Conservation (phyloP, 2,113 vertebrate genomes). For the Phyllostomus discolor region DNA sequence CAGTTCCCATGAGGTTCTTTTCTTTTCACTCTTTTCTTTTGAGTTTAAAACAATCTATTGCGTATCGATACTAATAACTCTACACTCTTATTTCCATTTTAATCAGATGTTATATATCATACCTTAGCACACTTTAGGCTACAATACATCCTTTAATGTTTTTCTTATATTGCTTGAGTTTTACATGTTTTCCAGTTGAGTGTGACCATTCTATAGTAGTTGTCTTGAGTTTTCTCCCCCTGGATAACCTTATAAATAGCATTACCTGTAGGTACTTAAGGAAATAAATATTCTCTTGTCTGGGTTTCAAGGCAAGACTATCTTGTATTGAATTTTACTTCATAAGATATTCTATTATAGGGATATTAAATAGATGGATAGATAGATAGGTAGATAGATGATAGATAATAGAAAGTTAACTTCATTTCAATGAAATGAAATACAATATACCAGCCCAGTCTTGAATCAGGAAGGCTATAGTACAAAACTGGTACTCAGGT, state of each 20-base stretch:
- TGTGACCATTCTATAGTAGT: background rate
- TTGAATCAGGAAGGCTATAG: background rate
- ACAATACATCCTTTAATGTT: background rate
- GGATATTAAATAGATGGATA: background rate
- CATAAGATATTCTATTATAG: background rate
- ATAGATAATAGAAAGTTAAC: background rate
- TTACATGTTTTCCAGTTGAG: background rate
- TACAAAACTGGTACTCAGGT: background rate
- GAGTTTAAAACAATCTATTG: constrained; percentile 32
- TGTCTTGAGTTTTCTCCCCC: background rate
- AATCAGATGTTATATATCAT: constrained; percentile 26
- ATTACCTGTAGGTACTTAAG: background rate
- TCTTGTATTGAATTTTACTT: background rate
- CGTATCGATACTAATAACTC: constrained; percentile 26
- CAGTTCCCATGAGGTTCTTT: background rate
- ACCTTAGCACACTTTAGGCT: background rate
- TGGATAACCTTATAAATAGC: background rate
- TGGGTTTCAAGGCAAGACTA: background rate
- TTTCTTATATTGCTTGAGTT: background rate
- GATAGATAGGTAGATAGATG: background rate
- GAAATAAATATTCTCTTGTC: background rate
- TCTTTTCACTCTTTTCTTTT: background rate
- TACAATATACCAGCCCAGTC: background rate
- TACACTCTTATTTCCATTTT: constrained; percentile 53
- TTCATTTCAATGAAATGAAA: background rate